These are phyloP conservation scores for Neuroterus valhalla DNA, from an alignment of 1,140 invertebrate species.

Conservation along the genomic window DNA sequence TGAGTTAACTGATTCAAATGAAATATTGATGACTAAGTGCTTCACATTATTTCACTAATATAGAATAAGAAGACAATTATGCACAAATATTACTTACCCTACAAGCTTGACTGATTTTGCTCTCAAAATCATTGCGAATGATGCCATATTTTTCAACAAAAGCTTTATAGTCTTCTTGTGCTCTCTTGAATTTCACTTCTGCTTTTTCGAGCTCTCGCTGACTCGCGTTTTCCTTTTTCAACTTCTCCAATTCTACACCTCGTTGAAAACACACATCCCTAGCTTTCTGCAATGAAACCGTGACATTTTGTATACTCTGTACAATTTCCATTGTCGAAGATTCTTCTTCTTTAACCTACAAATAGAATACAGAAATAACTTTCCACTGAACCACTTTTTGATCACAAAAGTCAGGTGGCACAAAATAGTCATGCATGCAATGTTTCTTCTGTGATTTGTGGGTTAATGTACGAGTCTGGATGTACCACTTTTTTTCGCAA, in stretches of 20 bases:
- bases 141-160: constrained; percentile 92
- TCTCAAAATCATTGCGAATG: constrained; percentile 94
- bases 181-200: constrained; percentile 92
- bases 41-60: too few species aligned
- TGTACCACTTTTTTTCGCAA: too few species aligned
- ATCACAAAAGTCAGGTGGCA: too few species aligned
- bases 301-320: constrained; percentile 90
- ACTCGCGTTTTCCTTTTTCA: constrained; percentile 92
- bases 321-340: constrained; percentile 92
- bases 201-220: constrained; percentile 94
- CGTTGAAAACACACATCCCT: constrained; percentile 92
- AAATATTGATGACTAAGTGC: too few species aligned
- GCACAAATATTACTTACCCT: constrained; percentile 77
- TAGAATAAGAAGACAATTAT: constrained; percentile 22
- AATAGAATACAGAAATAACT: constrained; percentile 38
- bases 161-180: constrained; percentile 93
- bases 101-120: constrained; percentile 94
- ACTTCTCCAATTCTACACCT: constrained; percentile 89
- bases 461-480: too few species aligned
- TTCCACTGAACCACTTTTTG: too few species aligned
- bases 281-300: constrained; percentile 89
- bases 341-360: constrained; percentile 93
- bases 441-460: too few species aligned
- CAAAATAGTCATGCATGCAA: too few species aligned
- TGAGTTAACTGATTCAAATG: too few species aligned